Evolutionary conservation across 2,797 vertebrate genomes (phyloP).

Genomic region (Hafferia zeledoni): DNA sequence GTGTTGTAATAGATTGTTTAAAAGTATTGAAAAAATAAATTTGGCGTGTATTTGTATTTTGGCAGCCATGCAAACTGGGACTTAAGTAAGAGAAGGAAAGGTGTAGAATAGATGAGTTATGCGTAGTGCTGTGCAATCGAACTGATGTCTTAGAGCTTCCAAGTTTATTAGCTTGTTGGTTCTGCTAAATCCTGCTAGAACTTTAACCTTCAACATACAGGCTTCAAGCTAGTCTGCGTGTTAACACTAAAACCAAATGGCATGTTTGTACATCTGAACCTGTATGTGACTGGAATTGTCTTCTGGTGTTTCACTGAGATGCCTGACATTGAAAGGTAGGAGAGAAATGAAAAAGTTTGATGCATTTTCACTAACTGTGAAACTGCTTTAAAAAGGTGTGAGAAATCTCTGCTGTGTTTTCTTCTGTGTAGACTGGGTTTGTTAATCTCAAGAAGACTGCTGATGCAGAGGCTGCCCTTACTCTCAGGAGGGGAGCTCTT

Average conservation of each 20-base stretch:
- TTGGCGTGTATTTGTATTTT: neutral
- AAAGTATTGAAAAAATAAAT: too few species aligned
- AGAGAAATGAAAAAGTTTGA: neutral
- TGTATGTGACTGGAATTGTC: rapidly evolving
- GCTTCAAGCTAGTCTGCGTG: neutral
- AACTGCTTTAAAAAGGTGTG: neutral
- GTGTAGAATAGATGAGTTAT: neutral
- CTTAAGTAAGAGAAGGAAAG: neutral
- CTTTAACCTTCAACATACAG: neutral
- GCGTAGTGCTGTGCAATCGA: neutral
- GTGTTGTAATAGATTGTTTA: neutral
- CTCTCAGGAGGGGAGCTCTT: neutral
- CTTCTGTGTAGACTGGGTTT: neutral
- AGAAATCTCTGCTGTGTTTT: neutral
- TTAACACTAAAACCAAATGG: neutral
- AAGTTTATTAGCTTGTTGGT: neutral
- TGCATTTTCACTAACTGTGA: neutral
- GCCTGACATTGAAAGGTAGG: neutral
- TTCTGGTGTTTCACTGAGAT: neutral
- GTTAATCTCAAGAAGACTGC: neutral
- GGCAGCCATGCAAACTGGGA: neutral
- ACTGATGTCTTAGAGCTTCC: neutral
- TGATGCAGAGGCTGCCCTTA: neutral
- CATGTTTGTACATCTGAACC: neutral
- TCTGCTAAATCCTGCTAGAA: neutral